Evolutionary conservation across 2,113 vertebrate species (phyloP), one percentile per base, ranked within the genome.

Genomic region (Gallinago paraguaiae): DNA sequence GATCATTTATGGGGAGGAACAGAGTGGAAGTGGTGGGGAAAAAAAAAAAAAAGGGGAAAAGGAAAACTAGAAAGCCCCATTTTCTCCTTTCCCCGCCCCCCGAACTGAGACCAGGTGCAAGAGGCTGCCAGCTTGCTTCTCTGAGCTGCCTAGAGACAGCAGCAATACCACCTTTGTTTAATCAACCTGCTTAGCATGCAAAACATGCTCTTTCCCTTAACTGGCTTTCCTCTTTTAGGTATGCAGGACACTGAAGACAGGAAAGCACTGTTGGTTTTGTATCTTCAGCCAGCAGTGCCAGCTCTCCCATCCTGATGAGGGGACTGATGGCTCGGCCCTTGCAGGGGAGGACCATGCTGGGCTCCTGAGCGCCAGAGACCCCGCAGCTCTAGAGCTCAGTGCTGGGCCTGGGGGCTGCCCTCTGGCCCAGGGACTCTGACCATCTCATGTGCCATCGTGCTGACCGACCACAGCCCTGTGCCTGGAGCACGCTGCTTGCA

Each of bases 251-350:
- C 59, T 41, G 63, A 68, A 63, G 28, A n/a, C 17, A 31, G 33
- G 69, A 64, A 81, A 75, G 17, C 37, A 74, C 33, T 7, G 5
- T 13, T 51, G 20, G 11, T 1, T 45, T 87, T 50, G 71, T 37
- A 48, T 33, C 11, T 54, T 45, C 45, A 61, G 45, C 8, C 50
- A 76, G 57, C 9, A 57, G 46, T 2, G 4, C 46, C 60, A 50
- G 35, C 46, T 50, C n/a, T 46, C 31, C 45, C 2, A 0, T 25
- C 23, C 46, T 1, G 1, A 13, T 12, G 12, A 72, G 10, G n/a
- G 53, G 69, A 70, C n/a, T 20, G 64, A 53, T 20, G n/a, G 57
- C 50, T 86, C 14, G 20, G 51, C 18, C 67, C 23, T 16, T 17
- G 35, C 25, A 68, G 35, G 27, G 53, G 50, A 71, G 46, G 71